phyloP scores from a whole-genome alignment of 2,113 vertebrate species.

The Grammomys dolichurus region DNA sequence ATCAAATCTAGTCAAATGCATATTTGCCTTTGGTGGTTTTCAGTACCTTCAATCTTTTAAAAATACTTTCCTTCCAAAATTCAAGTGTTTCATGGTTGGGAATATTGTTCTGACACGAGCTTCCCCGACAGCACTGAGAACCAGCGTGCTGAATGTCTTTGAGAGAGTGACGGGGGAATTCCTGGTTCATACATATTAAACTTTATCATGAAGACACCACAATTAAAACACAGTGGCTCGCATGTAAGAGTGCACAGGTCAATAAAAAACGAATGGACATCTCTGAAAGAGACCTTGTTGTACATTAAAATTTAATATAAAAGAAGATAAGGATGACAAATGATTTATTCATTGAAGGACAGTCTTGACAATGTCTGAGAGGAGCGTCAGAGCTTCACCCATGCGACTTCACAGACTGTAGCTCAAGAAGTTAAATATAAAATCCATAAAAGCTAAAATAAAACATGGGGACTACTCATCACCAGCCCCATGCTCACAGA shows the following conservation, averaged over 20 bases:
- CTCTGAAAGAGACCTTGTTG: slow-evolving; percentile 28
- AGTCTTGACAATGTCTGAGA: slow-evolving; percentile 32
- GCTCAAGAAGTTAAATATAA: slow-evolving; percentile 61
- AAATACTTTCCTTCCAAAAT: slow-evolving; percentile 36
- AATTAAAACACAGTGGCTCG: slow-evolving; percentile 26
- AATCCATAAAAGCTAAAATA: slow-evolving; percentile 62
- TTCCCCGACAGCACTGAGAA: slow-evolving; percentile 15
- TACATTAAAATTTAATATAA: slow-evolving; percentile 52
- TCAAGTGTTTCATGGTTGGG: slow-evolving; percentile 26
- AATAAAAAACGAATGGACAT: slow-evolving; percentile 23
- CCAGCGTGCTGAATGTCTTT: slow-evolving; percentile 23
- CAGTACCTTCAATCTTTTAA: slow-evolving; percentile 17
- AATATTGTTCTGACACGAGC: slow-evolving; percentile 45
- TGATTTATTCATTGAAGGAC: slow-evolving; percentile 55
- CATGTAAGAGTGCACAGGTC: background rate
- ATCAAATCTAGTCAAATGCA: background rate
- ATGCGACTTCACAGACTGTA: slow-evolving; percentile 54
- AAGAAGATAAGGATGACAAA: slow-evolving; percentile 50
- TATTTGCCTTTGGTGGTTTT: background rate
- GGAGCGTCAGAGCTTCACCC: background rate
- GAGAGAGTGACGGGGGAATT: slow-evolving; percentile 4
- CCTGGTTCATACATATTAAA: slow-evolving; percentile 32
- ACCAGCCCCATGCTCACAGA: background rate
- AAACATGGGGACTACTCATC: slow-evolving; percentile 44
- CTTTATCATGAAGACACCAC: slow-evolving; percentile 44